Evolutionary conservation across 2,888 invertebrate genomes (phyloP), one percentile per base, ranked within the genome.

Genomic region (Bimastos eiseni): DNA sequence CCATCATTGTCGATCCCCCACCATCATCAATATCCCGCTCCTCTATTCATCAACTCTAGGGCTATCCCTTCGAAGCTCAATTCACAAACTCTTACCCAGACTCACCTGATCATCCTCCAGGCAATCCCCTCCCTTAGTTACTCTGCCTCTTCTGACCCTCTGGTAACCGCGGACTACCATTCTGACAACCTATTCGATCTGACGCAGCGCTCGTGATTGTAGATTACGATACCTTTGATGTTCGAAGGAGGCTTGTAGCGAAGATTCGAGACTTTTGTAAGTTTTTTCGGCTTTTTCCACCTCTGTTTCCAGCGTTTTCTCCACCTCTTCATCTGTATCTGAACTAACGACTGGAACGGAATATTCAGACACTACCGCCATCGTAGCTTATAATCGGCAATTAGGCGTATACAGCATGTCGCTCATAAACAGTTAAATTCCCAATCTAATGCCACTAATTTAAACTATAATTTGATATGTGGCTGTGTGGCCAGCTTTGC

Each of bases 371-470:
- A 70, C 70, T 11, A 70, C 6, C 30, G 30, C 70, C 70, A 70
- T 70, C 70, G 70, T n/a, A 70, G n/a, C 70, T n/a, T 70, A 70
- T 70, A 70, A 70, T 70, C 70, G 30, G 70, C 70, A 70, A 70
- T 70, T 70, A 70, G 30, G n/a, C 8, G 70, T n/a, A 8, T 70
- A 70, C 2, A 70, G 17, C 30, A 70, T 41, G 15, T n/a, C n/a
- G n/a, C 70, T n/a, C 70, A n/a, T 70, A 30, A 11, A 70, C 70
- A 70, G 11, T 70, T 70, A n/a, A 70, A n/a, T 70, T n/a, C 70
- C 70, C n/a, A 70, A 8, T 30, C 70, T n/a, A 70, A 70, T 30
- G 70, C 70, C n/a, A 70, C 30, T n/a, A 17, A 70, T 11, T 70
- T 2, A n/a, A 30, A 70, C 30, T 49, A n/a, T 70, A 1, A n/a